phyloP scores from a whole-genome alignment of 2,797 vertebrate genomes.

The Acipenser oxyrinchus region DNA sequence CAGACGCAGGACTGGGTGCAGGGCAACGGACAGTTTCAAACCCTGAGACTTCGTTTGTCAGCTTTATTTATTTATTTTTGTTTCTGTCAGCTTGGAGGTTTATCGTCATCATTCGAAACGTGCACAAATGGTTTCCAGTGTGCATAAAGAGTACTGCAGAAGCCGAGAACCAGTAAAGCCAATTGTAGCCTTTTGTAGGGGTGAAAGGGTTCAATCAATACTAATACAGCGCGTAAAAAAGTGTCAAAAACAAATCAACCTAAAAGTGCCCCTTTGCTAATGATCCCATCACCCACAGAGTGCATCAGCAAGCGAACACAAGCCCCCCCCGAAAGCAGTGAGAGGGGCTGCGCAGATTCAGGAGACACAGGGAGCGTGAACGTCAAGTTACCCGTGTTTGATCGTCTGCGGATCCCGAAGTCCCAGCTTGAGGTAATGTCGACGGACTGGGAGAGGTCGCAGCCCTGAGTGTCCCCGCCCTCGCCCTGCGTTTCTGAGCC shows the following conservation, averaged over 20 bases:
- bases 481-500: conserved; percentile 51
- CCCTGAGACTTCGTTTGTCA: too few relatives aligned
- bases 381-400: conserved; percentile 78
- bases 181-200: not conserved
- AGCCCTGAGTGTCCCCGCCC: conserved; percentile 72
- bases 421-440: conserved; percentile 99
- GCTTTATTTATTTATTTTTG: too few relatives aligned
- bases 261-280: conserved; percentile 4
- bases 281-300: not conserved
- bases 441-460: conserved; percentile 90
- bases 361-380: not conserved
- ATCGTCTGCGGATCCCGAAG: conserved; percentile 91
- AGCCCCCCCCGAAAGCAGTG: not conserved
- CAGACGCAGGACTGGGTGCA: too few relatives aligned
- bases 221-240: not conserved
- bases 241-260: conserved; percentile 13
- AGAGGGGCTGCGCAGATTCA: not conserved
- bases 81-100: too few relatives aligned
- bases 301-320: not conserved
- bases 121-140: too few relatives aligned
- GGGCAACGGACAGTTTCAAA: too few relatives aligned
- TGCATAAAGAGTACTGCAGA: too few relatives aligned
- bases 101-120: too few relatives aligned
- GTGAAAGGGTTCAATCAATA: conserved; percentile 3
- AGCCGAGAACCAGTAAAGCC: too few relatives aligned